Conservation (phyloP, 2,797 vertebrate species). For the Carcharodon carcharias region DNA sequence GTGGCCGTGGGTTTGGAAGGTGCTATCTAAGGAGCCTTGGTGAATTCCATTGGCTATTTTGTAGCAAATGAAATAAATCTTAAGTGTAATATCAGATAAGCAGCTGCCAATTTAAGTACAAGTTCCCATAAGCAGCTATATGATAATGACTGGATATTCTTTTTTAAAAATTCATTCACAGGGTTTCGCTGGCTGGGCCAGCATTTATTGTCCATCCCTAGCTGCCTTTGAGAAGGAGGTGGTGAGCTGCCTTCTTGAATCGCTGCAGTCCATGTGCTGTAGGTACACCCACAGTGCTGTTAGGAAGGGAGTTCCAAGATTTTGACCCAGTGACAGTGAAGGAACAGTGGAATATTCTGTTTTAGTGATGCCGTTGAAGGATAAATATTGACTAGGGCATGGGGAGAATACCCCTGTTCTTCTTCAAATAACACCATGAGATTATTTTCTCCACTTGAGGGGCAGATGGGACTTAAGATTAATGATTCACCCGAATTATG, state of each 20-base stretch:
- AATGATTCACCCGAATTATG: background rate
- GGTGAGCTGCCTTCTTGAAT: too few species aligned
- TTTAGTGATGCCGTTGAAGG: background rate
- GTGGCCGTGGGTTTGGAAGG: too few species aligned
- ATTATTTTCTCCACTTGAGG: background rate
- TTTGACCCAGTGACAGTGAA: too few species aligned
- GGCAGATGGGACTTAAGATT: background rate
- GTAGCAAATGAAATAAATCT: background rate
- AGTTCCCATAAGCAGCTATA: background rate
- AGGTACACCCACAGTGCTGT: too few species aligned
- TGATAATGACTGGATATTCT: background rate
- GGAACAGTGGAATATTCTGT: background rate
- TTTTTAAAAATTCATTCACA: background rate
- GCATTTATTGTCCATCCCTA: too few species aligned
- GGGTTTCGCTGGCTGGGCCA: too few species aligned
- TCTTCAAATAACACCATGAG: background rate
- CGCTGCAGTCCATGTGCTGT: too few species aligned
- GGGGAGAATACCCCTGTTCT: background rate
- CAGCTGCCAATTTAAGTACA: background rate
- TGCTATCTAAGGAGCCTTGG: too few species aligned
- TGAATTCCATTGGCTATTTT: too few species aligned
- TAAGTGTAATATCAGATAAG: background rate
- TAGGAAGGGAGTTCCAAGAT: too few species aligned
- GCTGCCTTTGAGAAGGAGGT: too few species aligned
- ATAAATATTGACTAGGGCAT: background rate